A percentile compares a stretch with the other conserved stretches of the same genome.
Evolutionary conservation across 2,888 invertebrate species (phyloP).

Genomic region (Endotricha flammealis): DNA sequence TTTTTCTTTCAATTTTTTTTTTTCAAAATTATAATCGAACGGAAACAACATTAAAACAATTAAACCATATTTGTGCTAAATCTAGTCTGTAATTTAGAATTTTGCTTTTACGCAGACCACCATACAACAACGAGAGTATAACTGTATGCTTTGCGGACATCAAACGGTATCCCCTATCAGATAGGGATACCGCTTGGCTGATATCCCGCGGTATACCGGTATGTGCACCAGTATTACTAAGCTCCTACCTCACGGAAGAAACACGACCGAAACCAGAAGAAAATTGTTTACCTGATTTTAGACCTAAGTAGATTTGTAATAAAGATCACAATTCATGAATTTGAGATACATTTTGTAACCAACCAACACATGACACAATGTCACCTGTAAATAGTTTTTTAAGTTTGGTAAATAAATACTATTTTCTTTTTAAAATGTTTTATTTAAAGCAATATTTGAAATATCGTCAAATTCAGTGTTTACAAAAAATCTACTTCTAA

Average conservation of each 20-base stretch:
- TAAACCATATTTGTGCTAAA: too few relatives aligned
- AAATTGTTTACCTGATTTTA: constrained; percentile 54
- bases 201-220: constrained; percentile 77
- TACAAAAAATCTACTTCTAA: too few relatives aligned
- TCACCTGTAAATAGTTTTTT: neutral
- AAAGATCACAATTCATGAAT: too few relatives aligned
- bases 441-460: too few relatives aligned
- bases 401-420: neutral
- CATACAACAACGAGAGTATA: constrained; percentile 76
- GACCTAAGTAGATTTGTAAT: constrained; percentile 23
- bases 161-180: constrained; percentile 59
- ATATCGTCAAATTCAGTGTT: too few relatives aligned
- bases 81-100: too few relatives aligned
- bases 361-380: too few relatives aligned
- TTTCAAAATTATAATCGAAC: too few relatives aligned
- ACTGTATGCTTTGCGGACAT: constrained; percentile 86
- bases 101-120: constrained; percentile 60
- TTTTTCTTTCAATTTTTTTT: too few relatives aligned
- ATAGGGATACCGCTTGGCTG: constrained; percentile 77
- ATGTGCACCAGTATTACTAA: constrained; percentile 80
- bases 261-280: constrained; percentile 42
- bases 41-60: too few relatives aligned
- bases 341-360: too few relatives aligned
- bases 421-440: neutral
- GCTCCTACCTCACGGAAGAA: constrained; percentile 75